Conservation (phyloP, 1,140 invertebrate species). For the Maniola jurtina region DNA sequence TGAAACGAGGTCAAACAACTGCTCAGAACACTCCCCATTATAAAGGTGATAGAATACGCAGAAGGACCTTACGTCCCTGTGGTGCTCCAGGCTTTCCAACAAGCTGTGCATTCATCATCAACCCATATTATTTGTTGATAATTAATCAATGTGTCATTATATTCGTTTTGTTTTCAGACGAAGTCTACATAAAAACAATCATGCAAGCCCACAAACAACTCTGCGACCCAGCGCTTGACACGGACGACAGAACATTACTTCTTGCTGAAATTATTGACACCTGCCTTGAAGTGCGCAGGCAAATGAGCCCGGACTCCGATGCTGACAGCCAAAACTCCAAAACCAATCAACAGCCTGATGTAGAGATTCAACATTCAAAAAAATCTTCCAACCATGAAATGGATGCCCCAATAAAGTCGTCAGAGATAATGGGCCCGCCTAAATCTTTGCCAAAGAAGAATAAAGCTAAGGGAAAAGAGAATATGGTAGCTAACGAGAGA, state of each 20-base stretch:
- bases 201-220: constrained; percentile 48
- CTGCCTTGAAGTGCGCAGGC: constrained; percentile 45
- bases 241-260: constrained; percentile 52
- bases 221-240: constrained; percentile 46
- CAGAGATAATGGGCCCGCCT: constrained; percentile 62
- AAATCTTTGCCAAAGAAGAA: constrained; percentile 54
- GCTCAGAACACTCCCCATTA: no score
- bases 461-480: constrained; percentile 44
- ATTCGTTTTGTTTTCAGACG: constrained; percentile 28
- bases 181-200: constrained; percentile 53
- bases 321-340: constrained; percentile 5
- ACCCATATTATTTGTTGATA: no score
- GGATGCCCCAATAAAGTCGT: constrained; percentile 34
- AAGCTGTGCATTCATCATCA: no score
- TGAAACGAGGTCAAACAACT: no score
- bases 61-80: no score
- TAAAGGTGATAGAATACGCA: no score
- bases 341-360: constrained; percentile 18
- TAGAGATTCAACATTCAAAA: constrained; percentile 5
- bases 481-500: constrained; percentile 23
- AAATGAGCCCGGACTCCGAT: background rate
- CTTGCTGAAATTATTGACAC: constrained; percentile 53
- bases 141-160: no score
- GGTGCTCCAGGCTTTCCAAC: no score
- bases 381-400: constrained; percentile 37